Percentiles rank a stretch among this genome's conserved stretches.
Conservation (phyloP, 2,888 invertebrate genomes). For the Troglohyphantes excavatus region DNA sequence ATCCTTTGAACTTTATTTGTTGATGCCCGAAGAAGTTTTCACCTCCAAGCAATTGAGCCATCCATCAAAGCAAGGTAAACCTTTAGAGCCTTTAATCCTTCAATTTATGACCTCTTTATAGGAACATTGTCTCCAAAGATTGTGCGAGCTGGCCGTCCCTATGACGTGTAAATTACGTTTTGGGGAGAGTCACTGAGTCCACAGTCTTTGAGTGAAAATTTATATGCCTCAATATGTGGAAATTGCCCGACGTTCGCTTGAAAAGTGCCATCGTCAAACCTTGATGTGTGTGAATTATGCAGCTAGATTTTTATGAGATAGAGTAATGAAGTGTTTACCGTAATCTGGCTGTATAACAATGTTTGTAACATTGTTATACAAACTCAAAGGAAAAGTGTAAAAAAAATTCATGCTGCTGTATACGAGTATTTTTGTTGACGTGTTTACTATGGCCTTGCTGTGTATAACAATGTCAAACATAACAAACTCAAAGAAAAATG, state of each 20-base stretch:
- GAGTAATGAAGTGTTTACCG: no score
- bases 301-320: no score
- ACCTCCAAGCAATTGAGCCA: not conserved
- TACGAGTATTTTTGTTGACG: no score
- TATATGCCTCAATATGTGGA: not conserved
- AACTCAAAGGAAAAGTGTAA: no score
- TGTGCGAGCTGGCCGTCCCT: not conserved
- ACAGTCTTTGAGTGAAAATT: not conserved
- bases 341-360: no score
- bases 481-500: no score
- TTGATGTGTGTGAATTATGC: not conserved
- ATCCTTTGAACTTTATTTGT: no score
- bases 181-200: not conserved
- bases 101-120: not conserved
- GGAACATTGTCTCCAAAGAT: not conserved
- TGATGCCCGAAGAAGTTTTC: no score
- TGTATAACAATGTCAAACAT: no score
- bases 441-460: no score
- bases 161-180: not conserved
- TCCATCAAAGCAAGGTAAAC: not conserved
- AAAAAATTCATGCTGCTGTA: no score
- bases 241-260: not conserved
- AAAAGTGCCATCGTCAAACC: not conserved
- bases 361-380: no score
- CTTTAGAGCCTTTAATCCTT: not conserved